These are phyloP conservation scores for Lamellibrachia columna DNA, from an alignment of 2,888 invertebrate genomes.

Conservation along the genomic window DNA sequence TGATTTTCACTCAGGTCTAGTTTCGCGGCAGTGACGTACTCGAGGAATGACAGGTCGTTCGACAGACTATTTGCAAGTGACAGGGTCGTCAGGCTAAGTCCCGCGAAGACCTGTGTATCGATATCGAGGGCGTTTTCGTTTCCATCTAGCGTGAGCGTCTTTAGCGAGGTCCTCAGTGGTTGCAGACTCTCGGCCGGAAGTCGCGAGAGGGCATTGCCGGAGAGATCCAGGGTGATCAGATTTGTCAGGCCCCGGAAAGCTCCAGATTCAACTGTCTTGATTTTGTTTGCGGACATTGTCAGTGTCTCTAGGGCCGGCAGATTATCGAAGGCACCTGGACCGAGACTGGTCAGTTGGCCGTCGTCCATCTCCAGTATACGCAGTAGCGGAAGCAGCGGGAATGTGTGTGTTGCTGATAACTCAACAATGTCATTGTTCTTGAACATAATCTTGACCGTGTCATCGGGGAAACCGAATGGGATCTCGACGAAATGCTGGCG, in stretches of 20 bases:
- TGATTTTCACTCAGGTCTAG: slow-evolving; percentile 35
- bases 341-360: slow-evolving; percentile 29
- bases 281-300: not conserved
- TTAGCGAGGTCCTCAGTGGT: slow-evolving; percentile 27
- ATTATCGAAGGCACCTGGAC: slow-evolving; percentile 28
- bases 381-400: slow-evolving; percentile 30
- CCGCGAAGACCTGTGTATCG: slow-evolving; percentile 27
- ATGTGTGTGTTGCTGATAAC: slow-evolving; percentile 21
- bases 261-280: slow-evolving; percentile 18
- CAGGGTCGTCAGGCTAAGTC: slow-evolving; percentile 27
- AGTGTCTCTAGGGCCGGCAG: slow-evolving; percentile 29
- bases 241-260: slow-evolving; percentile 28
- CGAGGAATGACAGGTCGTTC: slow-evolving; percentile 29
- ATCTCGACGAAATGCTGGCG: not conserved
- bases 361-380: slow-evolving; percentile 28
- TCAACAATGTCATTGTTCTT: slow-evolving; percentile 26
- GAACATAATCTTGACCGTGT: slow-evolving; percentile 34
- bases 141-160: slow-evolving; percentile 25
- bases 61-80: slow-evolving; percentile 20
- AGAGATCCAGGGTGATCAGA: slow-evolving; percentile 27
- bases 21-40: slow-evolving; percentile 6
- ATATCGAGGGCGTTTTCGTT: slow-evolving; percentile 30
- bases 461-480: slow-evolving; percentile 31
- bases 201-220: slow-evolving; percentile 23
- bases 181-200: slow-evolving; percentile 19